phyloP scores from a whole-genome alignment of 2,888 invertebrate species.

The Ophioninae sp. region DNA sequence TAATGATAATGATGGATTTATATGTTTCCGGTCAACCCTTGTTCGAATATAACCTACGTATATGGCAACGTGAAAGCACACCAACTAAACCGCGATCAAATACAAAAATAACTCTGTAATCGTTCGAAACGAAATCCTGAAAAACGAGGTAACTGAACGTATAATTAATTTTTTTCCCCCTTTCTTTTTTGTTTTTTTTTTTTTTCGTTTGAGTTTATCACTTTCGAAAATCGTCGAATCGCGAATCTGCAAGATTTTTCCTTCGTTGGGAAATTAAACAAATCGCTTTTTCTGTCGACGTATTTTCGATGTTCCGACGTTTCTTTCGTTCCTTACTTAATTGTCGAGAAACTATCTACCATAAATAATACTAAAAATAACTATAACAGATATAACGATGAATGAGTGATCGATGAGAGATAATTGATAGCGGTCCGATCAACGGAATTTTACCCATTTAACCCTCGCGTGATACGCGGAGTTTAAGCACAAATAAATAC shows the following conservation, averaged over 20 bases:
- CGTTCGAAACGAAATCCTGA: constrained; percentile 37
- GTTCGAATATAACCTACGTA: constrained; percentile 36
- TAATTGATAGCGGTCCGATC: constrained; percentile 59
- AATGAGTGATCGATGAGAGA: constrained; percentile 51
- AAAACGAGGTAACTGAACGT: constrained; percentile 53
- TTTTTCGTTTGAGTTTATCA: not conserved
- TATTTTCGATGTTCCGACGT: constrained; percentile 2
- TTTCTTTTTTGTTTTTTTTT: not conserved
- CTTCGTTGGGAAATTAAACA: not conserved
- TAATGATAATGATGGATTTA: constrained; percentile 64
- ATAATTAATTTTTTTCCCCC: not conserved
- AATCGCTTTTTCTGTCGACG: not conserved
- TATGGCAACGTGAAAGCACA: constrained; percentile 72
- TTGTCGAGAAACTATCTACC: constrained; percentile 34
- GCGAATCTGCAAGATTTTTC: not conserved
- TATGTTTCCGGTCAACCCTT: not conserved
- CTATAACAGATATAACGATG: constrained; percentile 46
- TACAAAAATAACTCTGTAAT: constrained; percentile 73
- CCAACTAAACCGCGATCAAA: constrained; percentile 71
- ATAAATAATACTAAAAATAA: constrained; percentile 43
- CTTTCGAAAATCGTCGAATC: not conserved
- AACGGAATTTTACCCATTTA: constrained; percentile 57
- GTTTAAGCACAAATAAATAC: constrained; percentile 42
- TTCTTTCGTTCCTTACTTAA: not conserved
- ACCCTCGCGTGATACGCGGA: constrained; percentile 43